phyloP scores from a whole-genome alignment of 2,888 invertebrate species.

The Stegana nigrithorax region DNA sequence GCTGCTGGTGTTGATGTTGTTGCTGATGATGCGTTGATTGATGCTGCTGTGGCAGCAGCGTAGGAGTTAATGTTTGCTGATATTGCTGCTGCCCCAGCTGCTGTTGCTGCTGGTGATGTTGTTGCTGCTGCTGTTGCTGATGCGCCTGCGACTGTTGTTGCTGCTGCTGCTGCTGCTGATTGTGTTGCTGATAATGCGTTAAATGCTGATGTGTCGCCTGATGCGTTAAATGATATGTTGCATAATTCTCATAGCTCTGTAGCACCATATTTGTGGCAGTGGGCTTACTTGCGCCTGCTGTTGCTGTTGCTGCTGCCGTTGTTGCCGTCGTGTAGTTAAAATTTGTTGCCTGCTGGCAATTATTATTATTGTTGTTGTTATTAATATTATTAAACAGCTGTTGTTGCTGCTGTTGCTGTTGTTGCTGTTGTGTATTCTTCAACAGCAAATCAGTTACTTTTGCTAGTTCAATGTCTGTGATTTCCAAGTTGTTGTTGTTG shows the following conservation, averaged over 20 bases:
- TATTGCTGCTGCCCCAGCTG: constrained; percentile 40
- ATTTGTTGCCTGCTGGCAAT: constrained; percentile 50
- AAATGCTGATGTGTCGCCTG: constrained; percentile 34
- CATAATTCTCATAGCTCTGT: constrained; percentile 66
- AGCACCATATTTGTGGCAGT: constrained; percentile 63
- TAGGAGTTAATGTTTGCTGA: constrained; percentile 34
- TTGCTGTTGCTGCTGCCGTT: constrained; percentile 19
- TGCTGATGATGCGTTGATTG: constrained; percentile 39
- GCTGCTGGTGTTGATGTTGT: constrained; percentile 39
- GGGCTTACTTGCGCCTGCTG: constrained; percentile 13
- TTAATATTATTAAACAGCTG: constrained; percentile 25
- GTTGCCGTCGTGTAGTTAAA: constrained; percentile 41
- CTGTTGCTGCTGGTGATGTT: constrained; percentile 37
- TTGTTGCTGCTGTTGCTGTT: constrained; percentile 38
- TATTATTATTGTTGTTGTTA: constrained; percentile 47
- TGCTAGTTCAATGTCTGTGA: background rate
- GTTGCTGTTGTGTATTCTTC: constrained; percentile 15
- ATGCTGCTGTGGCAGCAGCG: constrained; percentile 18
- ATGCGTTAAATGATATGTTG: constrained; percentile 60
- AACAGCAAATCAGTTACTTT: constrained; percentile 18
- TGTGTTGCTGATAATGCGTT: constrained; percentile 25
- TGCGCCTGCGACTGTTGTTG: constrained; percentile 29
- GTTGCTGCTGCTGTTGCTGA: constrained; percentile 35
- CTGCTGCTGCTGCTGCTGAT: constrained; percentile 27
- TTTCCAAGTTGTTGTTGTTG: constrained; percentile 33